phyloP scores from a whole-genome alignment of 2,797 vertebrate species.

The Mormyrops boulengeri region DNA sequence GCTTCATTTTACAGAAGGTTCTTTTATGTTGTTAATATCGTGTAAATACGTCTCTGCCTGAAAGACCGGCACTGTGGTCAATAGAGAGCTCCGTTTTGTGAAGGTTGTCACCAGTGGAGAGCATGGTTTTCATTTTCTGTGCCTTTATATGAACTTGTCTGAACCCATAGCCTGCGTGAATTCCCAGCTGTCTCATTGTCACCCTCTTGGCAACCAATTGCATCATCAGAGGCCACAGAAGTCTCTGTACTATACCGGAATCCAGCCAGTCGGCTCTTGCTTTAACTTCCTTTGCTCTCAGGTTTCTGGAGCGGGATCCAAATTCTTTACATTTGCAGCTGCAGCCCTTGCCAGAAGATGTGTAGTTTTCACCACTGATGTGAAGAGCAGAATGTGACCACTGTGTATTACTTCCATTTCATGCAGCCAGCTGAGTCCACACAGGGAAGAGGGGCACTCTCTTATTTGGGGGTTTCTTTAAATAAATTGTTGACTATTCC shows the following conservation, averaged over 20 bases:
- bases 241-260: not conserved
- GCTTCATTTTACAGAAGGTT: not conserved
- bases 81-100: not conserved
- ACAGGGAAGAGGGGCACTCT: not conserved
- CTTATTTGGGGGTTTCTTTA: not conserved
- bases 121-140: not conserved
- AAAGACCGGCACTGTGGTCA: not conserved
- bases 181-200: slow-evolving; percentile 16
- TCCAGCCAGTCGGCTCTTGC: slow-evolving; percentile 17
- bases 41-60: not conserved
- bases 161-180: slow-evolving; percentile 3
- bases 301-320: slow-evolving; percentile 9
- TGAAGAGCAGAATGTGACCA: not conserved
- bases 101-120: not conserved
- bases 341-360: slow-evolving; percentile 20
- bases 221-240: not conserved
- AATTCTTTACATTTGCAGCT: slow-evolving; percentile 17
- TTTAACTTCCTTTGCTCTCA: slow-evolving; percentile 13
- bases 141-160: slow-evolving; percentile 3
- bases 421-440: not conserved
- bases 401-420: not conserved
- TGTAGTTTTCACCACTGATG: not conserved
- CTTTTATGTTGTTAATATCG: not conserved
- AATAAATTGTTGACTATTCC: not conserved
- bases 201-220: slow-evolving; percentile 18